Base-by-base conservation (phyloP, 2,113 vertebrate species). In the Aspidoscelis tigris region DNA sequence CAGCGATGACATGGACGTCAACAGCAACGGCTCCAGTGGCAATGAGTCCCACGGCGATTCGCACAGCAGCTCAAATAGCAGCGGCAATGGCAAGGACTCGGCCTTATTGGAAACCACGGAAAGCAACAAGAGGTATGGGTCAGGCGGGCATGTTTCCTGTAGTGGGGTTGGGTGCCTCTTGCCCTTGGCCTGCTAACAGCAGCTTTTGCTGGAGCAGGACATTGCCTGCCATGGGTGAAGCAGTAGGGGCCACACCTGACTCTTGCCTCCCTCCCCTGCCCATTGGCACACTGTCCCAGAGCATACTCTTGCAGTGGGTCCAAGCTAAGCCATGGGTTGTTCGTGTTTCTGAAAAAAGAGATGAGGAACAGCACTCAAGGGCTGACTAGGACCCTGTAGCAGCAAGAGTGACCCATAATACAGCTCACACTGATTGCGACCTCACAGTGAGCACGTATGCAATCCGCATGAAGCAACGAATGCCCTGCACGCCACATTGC, bases 21-120 rank as follows among this genome's bases (percentile, higher is more conserved):
- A 94, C 68, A 95, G 95, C 91, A 94, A 95, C 12, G 95, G 95
- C 41, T 98, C 97, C 16, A 98, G 97, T 0, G 97, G 98, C 70
- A 98, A 98, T 65, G 98, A 98, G 84, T 98, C 97, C 0, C 97
- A 96, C 0, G 97, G 97, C 72, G 97, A 97, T 22, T 97, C 97
- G 18, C 88, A 94, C 3, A 94, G 92, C 81, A 98, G 97, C 89
- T 97, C 97, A 41, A 95, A 96, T 85, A 97, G 96, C 86, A 97
- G 96, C 11, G 97, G 97, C 1, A 96, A 95, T 0, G 95, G 95
- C 82, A 98, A 98, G 79, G 98, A 98, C 89, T 98, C 98, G 0
- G 97, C 95, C 82, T 95, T 98, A 92, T 93, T 97, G 93, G 92
- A 98, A 90, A 96, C 97, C 75, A 98, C 95, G 0, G 97, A 97